Conservation (phyloP, 2,888 invertebrate species). For the Eustalomyia histrio region DNA sequence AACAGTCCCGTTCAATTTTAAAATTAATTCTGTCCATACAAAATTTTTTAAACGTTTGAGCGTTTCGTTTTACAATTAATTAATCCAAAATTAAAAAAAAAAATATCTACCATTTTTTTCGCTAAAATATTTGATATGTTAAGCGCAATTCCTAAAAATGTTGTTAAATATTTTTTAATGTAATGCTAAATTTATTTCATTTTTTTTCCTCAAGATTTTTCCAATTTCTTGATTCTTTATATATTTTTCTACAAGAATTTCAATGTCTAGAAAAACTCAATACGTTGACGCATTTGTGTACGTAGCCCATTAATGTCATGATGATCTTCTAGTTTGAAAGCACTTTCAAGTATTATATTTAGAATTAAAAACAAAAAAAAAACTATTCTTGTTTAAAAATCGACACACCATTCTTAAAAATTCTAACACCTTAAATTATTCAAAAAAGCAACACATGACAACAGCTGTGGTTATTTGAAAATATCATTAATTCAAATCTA, state of each 20-base stretch:
- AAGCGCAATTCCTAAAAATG: background rate
- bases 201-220: conserved; percentile 7
- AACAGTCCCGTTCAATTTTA: too few relatives aligned
- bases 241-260: conserved; percentile 9
- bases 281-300: conserved; percentile 5
- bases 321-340: background rate
- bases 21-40: too few relatives aligned
- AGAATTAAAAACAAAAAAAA: background rate
- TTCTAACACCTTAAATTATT: conserved; percentile 4
- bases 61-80: too few relatives aligned
- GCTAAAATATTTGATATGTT: too few relatives aligned
- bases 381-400: background rate
- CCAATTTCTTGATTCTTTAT: background rate
- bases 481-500: conserved; percentile 10
- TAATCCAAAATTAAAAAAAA: too few relatives aligned
- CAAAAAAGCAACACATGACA: background rate
- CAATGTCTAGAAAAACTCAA: conserved; percentile 24
- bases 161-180: conserved; percentile 5
- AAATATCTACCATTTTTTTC: too few relatives aligned
- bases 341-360: conserved; percentile 5
- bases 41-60: too few relatives aligned
- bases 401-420: background rate
- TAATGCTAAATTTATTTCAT: background rate
- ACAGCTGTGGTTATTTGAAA: conserved; percentile 14
- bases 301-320: background rate